Evolutionary conservation across 2,113 vertebrate genomes (phyloP).

Genomic region (Sialia sialis): DNA sequence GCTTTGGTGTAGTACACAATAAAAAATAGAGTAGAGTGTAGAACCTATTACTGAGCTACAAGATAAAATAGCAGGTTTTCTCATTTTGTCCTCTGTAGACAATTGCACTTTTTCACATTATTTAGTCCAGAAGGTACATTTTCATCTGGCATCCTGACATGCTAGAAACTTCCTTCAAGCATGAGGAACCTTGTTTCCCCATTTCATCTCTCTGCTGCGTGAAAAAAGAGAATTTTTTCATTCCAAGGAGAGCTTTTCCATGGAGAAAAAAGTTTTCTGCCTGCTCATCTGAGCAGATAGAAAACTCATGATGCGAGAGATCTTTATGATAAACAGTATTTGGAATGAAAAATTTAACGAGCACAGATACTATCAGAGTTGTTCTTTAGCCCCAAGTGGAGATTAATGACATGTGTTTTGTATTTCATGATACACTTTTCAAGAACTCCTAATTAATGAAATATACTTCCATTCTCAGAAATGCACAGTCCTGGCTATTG

Average conservation of each 20-base stretch:
- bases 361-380: constrained; percentile 6
- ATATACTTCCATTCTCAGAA: constrained; percentile 14
- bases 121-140: neutral
- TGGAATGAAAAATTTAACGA: neutral
- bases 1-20: neutral
- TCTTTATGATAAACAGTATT: neutral
- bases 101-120: neutral
- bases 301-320: neutral
- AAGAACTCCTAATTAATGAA: constrained; percentile 8
- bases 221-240: neutral
- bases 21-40: neutral
- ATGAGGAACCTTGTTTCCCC: neutral
- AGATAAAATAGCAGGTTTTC: neutral
- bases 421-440: neutral
- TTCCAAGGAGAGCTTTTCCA: neutral
- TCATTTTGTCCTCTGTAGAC: neutral
- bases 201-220: neutral
- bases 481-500: neutral
- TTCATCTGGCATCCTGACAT: neutral
- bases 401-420: constrained; percentile 14
- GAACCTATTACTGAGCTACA: neutral
- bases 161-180: neutral
- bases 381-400: neutral
- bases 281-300: neutral
- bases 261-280: neutral